A percentile compares a stretch with the other conserved stretches of the same genome.
Conservation (phyloP, 2,113 vertebrate species). For the Gila orcuttii region DNA sequence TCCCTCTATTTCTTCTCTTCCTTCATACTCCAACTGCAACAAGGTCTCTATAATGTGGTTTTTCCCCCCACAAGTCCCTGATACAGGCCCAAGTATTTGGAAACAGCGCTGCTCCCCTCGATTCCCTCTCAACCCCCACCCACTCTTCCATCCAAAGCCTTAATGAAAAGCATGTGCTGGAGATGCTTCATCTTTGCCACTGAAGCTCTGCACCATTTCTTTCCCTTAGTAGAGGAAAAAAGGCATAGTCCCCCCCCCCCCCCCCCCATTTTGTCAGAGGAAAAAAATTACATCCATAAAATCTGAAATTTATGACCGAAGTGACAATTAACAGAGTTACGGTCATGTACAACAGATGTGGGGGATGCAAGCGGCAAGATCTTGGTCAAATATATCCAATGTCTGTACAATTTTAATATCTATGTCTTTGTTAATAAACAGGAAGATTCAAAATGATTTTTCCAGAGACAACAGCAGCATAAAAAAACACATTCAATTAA, state of each 20-base stretch:
- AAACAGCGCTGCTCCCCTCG: slow-evolving; percentile 51
- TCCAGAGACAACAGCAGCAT: not conserved
- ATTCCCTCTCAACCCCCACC: slow-evolving; percentile 34
- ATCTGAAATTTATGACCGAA: slow-evolving; percentile 30
- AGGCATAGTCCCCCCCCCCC: not conserved
- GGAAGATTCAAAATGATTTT: not conserved
- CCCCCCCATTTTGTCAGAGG: not conserved
- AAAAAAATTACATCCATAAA: not conserved
- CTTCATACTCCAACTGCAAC: slow-evolving; percentile 51
- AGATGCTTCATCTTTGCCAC: slow-evolving; percentile 59
- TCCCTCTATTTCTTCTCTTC: slow-evolving; percentile 44
- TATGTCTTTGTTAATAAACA: not conserved
- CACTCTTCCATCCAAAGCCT: slow-evolving; percentile 47
- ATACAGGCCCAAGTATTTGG: slow-evolving; percentile 56
- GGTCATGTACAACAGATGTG: slow-evolving; percentile 25
- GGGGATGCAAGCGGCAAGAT: slow-evolving; percentile 10
- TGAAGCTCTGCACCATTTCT: slow-evolving; percentile 43
- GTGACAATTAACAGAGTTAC: slow-evolving; percentile 32
- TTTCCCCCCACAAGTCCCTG: slow-evolving; percentile 53
- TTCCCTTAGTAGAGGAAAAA: not conserved
- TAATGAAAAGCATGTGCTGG: slow-evolving; percentile 68
- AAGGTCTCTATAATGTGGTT: slow-evolving; percentile 59
- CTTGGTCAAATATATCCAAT: slow-evolving; percentile 1
- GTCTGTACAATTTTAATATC: not conserved
- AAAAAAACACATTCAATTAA: not conserved